Evolutionary conservation across 2,888 invertebrate genomes (phyloP).

Genomic region (Acanthosepion pharaonis): DNA sequence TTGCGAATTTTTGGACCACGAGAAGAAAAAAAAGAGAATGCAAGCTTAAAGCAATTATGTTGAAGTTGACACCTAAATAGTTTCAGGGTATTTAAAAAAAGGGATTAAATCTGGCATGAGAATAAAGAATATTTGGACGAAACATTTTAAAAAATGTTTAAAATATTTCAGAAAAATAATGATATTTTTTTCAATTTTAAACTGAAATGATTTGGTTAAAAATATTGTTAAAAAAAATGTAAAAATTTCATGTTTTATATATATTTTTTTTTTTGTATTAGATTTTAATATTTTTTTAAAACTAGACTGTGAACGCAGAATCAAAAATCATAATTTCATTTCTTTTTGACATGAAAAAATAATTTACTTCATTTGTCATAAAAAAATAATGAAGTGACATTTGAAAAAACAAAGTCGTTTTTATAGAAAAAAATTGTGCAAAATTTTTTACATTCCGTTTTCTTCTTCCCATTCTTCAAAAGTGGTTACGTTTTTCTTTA

Average conservation of each 20-base stretch:
- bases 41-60: too few species aligned
- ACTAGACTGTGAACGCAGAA: neutral
- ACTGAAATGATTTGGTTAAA: neutral
- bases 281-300: neutral
- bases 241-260: neutral
- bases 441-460: neutral
- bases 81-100: neutral
- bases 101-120: neutral
- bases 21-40: neutral
- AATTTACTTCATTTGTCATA: neutral
- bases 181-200: neutral
- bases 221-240: neutral
- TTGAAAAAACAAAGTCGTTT: neutral
- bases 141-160: neutral
- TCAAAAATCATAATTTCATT: neutral
- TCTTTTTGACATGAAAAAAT: too few species aligned
- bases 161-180: neutral
- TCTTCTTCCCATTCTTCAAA: neutral
- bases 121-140: neutral
- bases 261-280: neutral
- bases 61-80: too few species aligned
- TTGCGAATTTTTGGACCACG: neutral
- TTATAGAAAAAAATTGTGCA: neutral
- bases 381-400: neutral
- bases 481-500: neutral